Percentiles rank a stretch among this genome's conserved stretches.
Conservation (phyloP, 2,797 vertebrate species). For the Eptatretus atami region DNA sequence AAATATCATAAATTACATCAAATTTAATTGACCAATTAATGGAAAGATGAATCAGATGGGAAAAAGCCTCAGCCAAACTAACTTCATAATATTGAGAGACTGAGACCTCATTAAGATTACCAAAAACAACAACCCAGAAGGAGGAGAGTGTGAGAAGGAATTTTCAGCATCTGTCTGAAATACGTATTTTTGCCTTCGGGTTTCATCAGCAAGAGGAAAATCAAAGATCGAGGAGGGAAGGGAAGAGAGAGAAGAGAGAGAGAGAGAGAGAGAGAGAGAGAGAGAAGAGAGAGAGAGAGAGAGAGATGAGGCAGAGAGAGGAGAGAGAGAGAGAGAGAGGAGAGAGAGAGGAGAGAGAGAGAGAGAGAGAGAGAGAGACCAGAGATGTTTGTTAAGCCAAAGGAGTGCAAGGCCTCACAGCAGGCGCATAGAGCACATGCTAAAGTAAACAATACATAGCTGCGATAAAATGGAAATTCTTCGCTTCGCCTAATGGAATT, state of each 20-base stretch:
- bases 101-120: too few species aligned
- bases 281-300: background rate
- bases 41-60: too few species aligned
- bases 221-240: too few species aligned
- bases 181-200: too few species aligned
- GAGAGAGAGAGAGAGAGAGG: background rate
- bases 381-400: background rate
- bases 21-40: too few species aligned
- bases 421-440: background rate
- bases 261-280: background rate
- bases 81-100: too few species aligned
- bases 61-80: too few species aligned
- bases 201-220: too few species aligned
- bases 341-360: background rate
- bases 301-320: background rate
- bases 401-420: background rate
- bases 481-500: conserved; percentile 52
- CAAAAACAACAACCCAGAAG: too few species aligned
- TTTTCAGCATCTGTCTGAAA: too few species aligned
- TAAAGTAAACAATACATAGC: conserved; percentile 66
- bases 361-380: background rate
- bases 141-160: too few species aligned
- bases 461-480: conserved; percentile 55
- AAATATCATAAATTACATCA: too few species aligned
- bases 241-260: background rate